Evolutionary conservation across 2,113 vertebrate species (phyloP).

Genomic region (Nyctereutes procyonoides): DNA sequence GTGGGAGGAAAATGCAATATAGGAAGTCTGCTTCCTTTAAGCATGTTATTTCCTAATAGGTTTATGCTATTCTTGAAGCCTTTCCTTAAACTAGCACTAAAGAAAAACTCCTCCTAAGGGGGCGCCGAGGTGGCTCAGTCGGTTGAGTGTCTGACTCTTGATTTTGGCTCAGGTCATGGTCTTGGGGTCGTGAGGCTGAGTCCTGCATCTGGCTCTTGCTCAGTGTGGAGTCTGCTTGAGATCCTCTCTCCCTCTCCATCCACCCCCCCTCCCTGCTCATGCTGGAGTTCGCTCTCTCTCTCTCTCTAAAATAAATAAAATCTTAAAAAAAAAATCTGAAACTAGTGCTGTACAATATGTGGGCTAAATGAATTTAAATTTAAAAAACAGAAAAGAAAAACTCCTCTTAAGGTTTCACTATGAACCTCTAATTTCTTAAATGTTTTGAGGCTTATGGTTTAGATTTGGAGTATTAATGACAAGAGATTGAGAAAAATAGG

Average conservation of each 20-base stretch:
- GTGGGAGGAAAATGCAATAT: not conserved
- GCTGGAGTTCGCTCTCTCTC: not conserved
- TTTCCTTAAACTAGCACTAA: not conserved
- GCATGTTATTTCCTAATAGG: not conserved
- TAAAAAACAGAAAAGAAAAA: not conserved
- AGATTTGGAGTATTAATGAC: not conserved
- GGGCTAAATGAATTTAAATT: not conserved
- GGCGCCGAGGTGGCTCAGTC: not conserved
- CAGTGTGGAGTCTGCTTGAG: not conserved
- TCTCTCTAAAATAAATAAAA: not conserved
- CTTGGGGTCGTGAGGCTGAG: not conserved
- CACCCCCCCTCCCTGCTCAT: not conserved
- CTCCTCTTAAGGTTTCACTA: not conserved
- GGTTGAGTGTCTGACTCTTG: not conserved
- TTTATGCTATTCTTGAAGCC: not conserved
- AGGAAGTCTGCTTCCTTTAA: not conserved
- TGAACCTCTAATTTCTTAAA: not conserved
- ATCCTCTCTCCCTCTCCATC: not conserved
- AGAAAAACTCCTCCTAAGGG: not conserved
- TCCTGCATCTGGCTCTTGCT: not conserved
- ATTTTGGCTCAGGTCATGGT: not conserved
- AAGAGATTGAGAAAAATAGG: constrained; percentile 20
- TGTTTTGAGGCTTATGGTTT: not conserved
- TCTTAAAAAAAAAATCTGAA: not conserved
- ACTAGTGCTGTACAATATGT: not conserved